A percentile compares a stretch with the other conserved stretches of the same genome.
Conservation (phyloP, 2,888 invertebrate genomes). For the Dysmachus trigonus region DNA sequence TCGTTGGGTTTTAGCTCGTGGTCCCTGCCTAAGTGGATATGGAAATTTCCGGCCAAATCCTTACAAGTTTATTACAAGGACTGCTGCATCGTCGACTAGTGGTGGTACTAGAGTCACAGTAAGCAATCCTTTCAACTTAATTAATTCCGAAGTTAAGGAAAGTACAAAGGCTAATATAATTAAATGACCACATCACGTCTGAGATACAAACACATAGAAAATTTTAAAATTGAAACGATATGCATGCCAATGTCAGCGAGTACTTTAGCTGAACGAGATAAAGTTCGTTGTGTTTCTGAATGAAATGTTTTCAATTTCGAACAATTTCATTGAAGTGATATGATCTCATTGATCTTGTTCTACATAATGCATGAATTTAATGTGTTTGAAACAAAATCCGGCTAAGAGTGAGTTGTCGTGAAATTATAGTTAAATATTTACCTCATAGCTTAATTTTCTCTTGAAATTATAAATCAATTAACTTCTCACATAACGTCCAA, state of each 20-base stretch:
- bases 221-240: not conserved
- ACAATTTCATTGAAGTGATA: too few species aligned
- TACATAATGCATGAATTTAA: too few species aligned
- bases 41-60: constrained; percentile 1
- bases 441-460: too few species aligned
- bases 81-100: not conserved
- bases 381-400: too few species aligned
- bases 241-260: not conserved
- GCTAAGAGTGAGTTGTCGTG: too few species aligned
- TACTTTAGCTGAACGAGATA: not conserved
- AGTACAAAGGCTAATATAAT: not conserved
- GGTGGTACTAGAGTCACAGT: constrained; percentile 20
- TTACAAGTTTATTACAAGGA: not conserved
- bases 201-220: not conserved
- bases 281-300: not conserved
- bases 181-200: not conserved
- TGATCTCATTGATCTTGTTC: too few species aligned
- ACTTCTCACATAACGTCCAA: too few species aligned
- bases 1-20: not conserved
- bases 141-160: not conserved
- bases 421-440: too few species aligned
- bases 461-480: too few species aligned
- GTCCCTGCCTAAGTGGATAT: not conserved
- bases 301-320: not conserved
- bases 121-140: not conserved